These are phyloP conservation scores for Pangasianodon gigas DNA, from an alignment of 2,113 vertebrate species.

Conservation along the genomic window DNA sequence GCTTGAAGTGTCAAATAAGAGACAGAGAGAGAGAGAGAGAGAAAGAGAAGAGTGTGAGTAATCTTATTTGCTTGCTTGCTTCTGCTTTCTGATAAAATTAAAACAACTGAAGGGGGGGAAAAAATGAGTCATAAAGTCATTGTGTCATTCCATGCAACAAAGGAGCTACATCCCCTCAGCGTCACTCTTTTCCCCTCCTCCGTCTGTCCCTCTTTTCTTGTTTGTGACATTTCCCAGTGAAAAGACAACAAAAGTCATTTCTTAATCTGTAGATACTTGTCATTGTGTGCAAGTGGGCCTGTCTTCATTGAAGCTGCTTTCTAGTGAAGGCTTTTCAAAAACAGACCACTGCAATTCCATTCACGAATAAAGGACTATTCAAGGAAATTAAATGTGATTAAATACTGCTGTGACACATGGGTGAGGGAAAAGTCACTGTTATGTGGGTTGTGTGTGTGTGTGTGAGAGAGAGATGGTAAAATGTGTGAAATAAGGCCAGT, in stretches of 20 bases:
- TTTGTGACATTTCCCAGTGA: constrained; percentile 79
- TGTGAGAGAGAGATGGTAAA: neutral
- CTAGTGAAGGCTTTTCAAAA: constrained; percentile 59
- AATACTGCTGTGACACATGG: constrained; percentile 72
- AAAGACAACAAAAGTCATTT: constrained; percentile 81
- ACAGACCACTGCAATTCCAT: constrained; percentile 68
- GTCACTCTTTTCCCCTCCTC: constrained; percentile 45
- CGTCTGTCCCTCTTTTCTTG: constrained; percentile 65
- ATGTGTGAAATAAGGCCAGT: neutral
- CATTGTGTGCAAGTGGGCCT: constrained; percentile 66
- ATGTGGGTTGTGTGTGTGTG: constrained; percentile 50
- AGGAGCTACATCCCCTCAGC: constrained; percentile 71
- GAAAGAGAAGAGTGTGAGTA: constrained; percentile 62
- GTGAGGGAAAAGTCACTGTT: constrained; percentile 66
- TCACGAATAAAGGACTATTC: constrained; percentile 73
- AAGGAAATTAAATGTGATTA: constrained; percentile 74
- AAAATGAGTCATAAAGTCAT: constrained; percentile 77
- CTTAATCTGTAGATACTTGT: constrained; percentile 76
- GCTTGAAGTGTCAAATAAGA: constrained; percentile 76
- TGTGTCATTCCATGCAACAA: constrained; percentile 76
- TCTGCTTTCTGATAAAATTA: constrained; percentile 62
- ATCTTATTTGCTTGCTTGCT: constrained; percentile 72
- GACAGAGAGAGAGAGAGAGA: constrained; percentile 64
- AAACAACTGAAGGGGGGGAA: constrained; percentile 64
- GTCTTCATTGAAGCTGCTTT: constrained; percentile 49